Conservation (phyloP, 2,113 vertebrate species). For the Falcunculus frontatus region DNA sequence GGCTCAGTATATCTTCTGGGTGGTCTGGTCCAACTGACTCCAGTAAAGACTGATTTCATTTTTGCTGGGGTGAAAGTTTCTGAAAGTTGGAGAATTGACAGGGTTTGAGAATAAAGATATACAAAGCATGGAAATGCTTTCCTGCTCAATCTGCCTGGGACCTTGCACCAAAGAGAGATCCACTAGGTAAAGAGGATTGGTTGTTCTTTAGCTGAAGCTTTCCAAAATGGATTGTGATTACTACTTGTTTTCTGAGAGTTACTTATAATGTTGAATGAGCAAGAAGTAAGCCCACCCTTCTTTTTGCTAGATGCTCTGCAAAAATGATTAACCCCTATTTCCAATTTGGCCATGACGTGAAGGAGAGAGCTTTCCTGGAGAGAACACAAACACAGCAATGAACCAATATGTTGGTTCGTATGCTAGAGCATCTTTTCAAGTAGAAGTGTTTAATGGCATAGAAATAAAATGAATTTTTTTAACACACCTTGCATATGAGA, state of each 20-base stretch:
- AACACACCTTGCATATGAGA: neutral
- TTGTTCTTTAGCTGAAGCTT: neutral
- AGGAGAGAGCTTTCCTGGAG: neutral
- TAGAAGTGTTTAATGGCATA: neutral
- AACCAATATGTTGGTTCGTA: neutral
- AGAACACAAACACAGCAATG: neutral
- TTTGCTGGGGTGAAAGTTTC: neutral
- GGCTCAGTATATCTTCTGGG: neutral
- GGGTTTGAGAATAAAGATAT: neutral
- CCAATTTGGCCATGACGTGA: rapidly evolving
- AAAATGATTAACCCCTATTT: neutral
- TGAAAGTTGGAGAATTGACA: neutral
- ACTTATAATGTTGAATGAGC: neutral
- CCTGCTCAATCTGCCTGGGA: neutral
- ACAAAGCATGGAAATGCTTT: neutral
- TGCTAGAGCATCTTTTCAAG: neutral
- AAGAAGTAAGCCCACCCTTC: neutral
- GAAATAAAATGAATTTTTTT: neutral
- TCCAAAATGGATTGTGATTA: neutral
- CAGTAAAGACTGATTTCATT: neutral
- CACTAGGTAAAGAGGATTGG: neutral
- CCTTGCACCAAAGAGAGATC: rapidly evolving
- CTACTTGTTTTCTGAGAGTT: neutral
- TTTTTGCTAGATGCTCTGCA: neutral
- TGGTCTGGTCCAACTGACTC: neutral